Conservation (phyloP, 2,797 vertebrate species). For the Pseudotriccus pelzelni region DNA sequence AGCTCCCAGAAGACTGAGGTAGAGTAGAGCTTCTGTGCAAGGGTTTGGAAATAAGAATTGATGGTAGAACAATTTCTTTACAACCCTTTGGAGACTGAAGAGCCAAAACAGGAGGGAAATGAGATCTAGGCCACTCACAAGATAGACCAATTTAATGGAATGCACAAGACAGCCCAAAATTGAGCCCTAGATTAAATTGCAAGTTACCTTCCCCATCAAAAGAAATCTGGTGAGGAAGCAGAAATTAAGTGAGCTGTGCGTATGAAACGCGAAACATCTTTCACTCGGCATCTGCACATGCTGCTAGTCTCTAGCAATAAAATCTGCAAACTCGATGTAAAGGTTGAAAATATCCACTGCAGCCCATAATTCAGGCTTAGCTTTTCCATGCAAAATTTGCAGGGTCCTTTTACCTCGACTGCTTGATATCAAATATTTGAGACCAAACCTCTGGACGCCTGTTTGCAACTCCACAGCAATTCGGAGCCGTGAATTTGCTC, state of each 20-base stretch:
- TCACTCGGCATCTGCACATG: background rate
- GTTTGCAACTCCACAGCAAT: background rate
- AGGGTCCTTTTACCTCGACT: background rate
- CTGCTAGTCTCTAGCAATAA: background rate
- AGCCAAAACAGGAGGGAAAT: conserved; percentile 30
- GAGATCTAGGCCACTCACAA: background rate
- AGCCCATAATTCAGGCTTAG: background rate
- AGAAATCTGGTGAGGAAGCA: background rate
- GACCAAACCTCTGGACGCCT: background rate
- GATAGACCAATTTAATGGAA: conserved; percentile 21
- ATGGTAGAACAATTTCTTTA: conserved; percentile 45
- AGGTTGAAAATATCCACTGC: background rate
- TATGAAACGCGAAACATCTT: background rate
- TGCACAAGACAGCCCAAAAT: conserved; percentile 2
- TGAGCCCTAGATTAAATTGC: conserved; percentile 42
- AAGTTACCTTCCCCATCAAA: conserved; percentile 29
- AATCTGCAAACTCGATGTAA: background rate
- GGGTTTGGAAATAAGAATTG: conserved; percentile 29
- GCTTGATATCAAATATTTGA: background rate
- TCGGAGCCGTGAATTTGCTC: background rate
- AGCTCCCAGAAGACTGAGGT: conserved; percentile 24
- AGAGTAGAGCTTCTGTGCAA: conserved; percentile 4
- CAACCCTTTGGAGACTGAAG: conserved; percentile 20
- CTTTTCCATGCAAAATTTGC: background rate
- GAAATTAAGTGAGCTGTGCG: background rate